Evolutionary conservation across 2,888 invertebrate genomes (phyloP).

Genomic region (Drosophila nr. fundita): DNA sequence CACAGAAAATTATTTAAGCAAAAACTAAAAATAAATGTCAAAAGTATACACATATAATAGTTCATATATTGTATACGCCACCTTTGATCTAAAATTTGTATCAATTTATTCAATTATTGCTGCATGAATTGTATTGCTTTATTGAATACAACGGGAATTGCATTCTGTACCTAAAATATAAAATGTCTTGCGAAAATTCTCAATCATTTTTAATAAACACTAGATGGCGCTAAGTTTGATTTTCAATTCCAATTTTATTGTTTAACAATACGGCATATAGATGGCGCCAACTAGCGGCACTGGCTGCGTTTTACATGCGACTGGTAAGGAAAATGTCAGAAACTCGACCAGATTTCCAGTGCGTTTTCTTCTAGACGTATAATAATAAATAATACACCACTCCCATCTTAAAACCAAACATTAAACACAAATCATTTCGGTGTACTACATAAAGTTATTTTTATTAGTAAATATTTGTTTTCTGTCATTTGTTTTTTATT

Average conservation of each 20-base stretch:
- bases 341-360: neutral
- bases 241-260: too few relatives aligned
- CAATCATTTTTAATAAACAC: neutral
- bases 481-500: conserved; percentile 43
- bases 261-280: neutral
- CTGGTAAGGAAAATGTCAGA: neutral
- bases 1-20: neutral
- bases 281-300: neutral
- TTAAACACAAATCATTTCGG: conserved; percentile 13
- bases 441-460: conserved; percentile 83
- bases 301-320: neutral
- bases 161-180: neutral
- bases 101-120: neutral
- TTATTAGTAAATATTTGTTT: conserved; percentile 79
- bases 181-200: neutral
- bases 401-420: neutral
- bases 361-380: neutral
- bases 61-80: neutral
- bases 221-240: conserved; percentile 8
- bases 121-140: neutral
- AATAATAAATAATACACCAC: neutral
- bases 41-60: too few relatives aligned
- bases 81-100: conserved; percentile 2
- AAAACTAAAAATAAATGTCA: neutral
- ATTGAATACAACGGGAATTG: neutral